Base-by-base conservation (phyloP, 2,797 vertebrate genomes). In the Trematomus bernacchii region DNA sequence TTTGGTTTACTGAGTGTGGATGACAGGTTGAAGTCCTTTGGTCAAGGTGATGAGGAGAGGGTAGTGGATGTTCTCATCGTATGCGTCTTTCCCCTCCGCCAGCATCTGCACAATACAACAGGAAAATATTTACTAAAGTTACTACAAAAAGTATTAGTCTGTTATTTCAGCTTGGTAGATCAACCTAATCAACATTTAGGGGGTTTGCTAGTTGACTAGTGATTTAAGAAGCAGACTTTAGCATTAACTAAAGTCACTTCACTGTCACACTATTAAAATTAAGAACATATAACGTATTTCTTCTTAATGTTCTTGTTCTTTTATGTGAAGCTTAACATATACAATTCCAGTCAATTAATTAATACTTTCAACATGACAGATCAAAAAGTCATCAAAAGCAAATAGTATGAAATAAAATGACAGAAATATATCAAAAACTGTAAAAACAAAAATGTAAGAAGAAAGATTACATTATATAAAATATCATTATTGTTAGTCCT, bases 1-100 rank as follows among this genome's bases (percentile, higher is more conserved):
- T 85, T 75, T 69, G 68, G 70, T 85, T 93, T 74, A 94, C 72
- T 85, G 84, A 44, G 76, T 43, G 75, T 59, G 78, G 77, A 81
- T 82, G 79, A 82, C 77, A 70, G 91, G 83, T 54, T 73, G 82
- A 76, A 91, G 85, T 76, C 82, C 92, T 88, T 95, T 96, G 87
- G 95, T 97, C 93, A 99, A 92, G 83, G 95, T 86, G 76, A 99
- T 91, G 87, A 98, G 96, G 87, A 97, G 90, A 73, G 98, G 98
- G 78, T 98, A 99, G 94, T 99, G 98, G 90, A 99, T 96, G 84
- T 98, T 97, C 90, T 97, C 96, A 40, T 99, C 97, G 40, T 99
- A 99, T 1, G 87, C 90, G 51, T 96, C 95, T 64, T 95, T 96
- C 72, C 95, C 96, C 89, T 97, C 97, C 44, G 93, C 94, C 93